Conservation (phyloP, 2,113 vertebrate genomes). For the Grus americana region DNA sequence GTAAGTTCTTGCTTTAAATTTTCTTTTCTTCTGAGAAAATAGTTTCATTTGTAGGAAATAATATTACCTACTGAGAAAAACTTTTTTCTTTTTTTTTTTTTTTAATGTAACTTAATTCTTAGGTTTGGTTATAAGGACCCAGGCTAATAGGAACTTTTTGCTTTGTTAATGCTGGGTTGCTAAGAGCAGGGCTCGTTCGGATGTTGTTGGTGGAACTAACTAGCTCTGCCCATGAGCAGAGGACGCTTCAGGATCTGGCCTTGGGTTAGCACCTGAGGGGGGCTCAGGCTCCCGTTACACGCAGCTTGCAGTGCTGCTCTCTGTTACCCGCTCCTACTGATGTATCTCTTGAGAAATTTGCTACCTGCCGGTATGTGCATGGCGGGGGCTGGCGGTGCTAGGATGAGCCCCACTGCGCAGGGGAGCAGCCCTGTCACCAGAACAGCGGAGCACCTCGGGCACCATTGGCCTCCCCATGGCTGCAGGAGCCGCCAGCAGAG, state of each 20-base stretch:
- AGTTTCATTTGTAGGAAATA: background rate
- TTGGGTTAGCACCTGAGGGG: background rate
- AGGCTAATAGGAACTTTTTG: accelerated
- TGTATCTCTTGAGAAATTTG: background rate
- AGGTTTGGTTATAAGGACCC: background rate
- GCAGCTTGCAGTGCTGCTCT: background rate
- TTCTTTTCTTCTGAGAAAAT: background rate
- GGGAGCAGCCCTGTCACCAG: background rate
- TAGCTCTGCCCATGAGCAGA: background rate
- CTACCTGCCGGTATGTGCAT: background rate
- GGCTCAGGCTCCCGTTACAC: accelerated
- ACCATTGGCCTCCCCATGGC: accelerated
- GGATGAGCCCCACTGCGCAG: background rate
- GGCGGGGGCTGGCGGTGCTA: background rate
- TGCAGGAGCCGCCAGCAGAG: accelerated
- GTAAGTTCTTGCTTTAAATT: background rate
- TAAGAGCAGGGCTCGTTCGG: background rate
- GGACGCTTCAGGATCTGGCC: background rate
- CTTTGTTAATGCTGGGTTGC: background rate
- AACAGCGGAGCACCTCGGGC: accelerated
- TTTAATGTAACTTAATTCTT: background rate
- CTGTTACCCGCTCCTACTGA: background rate
- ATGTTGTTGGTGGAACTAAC: background rate
- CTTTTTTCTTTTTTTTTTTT: background rate
- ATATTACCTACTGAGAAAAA: background rate